Percentiles rank a stretch among this genome's conserved stretches.
phyloP scores from a whole-genome alignment of 2,888 invertebrate genomes.

The Podotricha telesiphe region DNA sequence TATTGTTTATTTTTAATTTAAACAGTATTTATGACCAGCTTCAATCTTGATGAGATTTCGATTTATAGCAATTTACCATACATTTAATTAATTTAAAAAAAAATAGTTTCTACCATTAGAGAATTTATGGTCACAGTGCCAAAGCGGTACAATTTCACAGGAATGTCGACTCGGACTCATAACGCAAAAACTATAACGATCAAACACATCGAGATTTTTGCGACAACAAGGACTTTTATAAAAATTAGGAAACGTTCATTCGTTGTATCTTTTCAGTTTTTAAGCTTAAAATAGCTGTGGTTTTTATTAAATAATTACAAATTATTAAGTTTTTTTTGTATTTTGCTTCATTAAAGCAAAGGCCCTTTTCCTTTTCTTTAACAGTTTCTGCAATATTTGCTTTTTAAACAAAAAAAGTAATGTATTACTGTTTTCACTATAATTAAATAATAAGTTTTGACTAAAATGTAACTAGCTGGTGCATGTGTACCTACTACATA shows the following conservation, averaged over 20 bases:
- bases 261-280: neutral
- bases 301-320: neutral
- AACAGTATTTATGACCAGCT: too few species aligned
- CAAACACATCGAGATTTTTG: slow-evolving; percentile 39
- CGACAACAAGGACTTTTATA: slow-evolving; percentile 29
- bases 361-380: neutral
- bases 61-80: too few species aligned
- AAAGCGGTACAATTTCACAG: slow-evolving; percentile 67
- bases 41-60: too few species aligned
- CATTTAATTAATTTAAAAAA: neutral
- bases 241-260: slow-evolving; percentile 24
- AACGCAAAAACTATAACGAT: slow-evolving; percentile 73
- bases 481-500: too few species aligned
- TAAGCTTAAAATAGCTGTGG: neutral
- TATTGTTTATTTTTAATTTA: too few species aligned
- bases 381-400: too few species aligned
- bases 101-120: neutral
- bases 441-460: too few species aligned
- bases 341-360: neutral
- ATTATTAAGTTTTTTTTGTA: neutral
- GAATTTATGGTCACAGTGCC: slow-evolving; percentile 47
- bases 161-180: slow-evolving; percentile 64
- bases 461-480: too few species aligned
- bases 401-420: too few species aligned
- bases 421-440: too few species aligned